Conservation (phyloP, 2,888 invertebrate species). For the Eupelmus urozonus region DNA sequence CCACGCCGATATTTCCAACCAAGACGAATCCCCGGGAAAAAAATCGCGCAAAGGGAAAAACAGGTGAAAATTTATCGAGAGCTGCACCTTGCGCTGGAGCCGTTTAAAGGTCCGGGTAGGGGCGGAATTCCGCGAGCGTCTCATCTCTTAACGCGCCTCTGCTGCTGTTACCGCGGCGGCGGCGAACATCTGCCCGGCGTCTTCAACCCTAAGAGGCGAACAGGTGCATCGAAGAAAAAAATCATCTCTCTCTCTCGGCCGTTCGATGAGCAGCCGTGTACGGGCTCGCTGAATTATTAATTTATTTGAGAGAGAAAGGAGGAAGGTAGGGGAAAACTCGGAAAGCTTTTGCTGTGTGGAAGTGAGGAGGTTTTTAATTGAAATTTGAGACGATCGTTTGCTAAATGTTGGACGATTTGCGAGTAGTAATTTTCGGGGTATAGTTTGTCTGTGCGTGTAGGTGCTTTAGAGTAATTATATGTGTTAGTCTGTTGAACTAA, state of each 20-base stretch:
- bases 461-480: too few relatives aligned
- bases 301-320: conserved; percentile 1
- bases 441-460: too few relatives aligned
- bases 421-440: conserved; percentile 16
- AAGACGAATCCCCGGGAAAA: too few relatives aligned
- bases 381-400: conserved; percentile 22
- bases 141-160: conserved; percentile 31
- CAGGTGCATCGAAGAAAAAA: conserved; percentile 46
- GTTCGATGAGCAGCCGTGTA: too few relatives aligned
- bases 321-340: too few relatives aligned
- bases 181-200: conserved; percentile 54
- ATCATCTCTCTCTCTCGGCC: conserved; percentile 5
- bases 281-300: conserved; percentile 14
- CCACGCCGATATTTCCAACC: too few relatives aligned
- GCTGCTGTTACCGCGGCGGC: too few relatives aligned
- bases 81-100: conserved; percentile 15
- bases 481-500: too few relatives aligned
- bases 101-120: conserved; percentile 30
- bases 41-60: background rate
- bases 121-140: conserved; percentile 1
- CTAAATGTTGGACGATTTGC: background rate
- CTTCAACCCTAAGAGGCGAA: conserved; percentile 18
- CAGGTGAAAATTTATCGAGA: conserved; percentile 19
- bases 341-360: background rate
- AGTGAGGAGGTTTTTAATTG: background rate